A percentile compares a stretch with the other conserved stretches of the same genome.
Evolutionary conservation across 2,113 vertebrate genomes (phyloP).

Genomic region (Burhinus oedicnemus): DNA sequence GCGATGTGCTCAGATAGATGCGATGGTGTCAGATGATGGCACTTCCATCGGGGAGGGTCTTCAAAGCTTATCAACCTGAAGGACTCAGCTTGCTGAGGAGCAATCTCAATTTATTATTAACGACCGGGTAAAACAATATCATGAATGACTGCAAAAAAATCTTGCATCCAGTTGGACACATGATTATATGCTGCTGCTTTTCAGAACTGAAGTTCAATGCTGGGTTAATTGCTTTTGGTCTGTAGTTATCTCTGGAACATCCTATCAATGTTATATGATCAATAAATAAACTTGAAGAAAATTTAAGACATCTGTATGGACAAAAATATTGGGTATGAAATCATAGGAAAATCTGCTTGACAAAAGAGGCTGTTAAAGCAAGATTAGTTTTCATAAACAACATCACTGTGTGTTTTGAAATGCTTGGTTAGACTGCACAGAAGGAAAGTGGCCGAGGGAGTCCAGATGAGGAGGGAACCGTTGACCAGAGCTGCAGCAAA

Average conservation of each 20-base stretch:
- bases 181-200: background rate
- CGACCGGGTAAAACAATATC: background rate
- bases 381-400: background rate
- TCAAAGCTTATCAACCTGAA: background rate
- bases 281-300: background rate
- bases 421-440: background rate
- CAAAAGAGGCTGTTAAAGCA: background rate
- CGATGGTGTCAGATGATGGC: background rate
- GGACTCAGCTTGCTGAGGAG: background rate
- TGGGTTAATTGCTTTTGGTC: conserved; percentile 7
- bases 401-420: background rate
- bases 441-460: background rate
- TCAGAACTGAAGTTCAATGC: background rate
- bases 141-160: background rate
- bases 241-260: background rate
- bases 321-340: background rate
- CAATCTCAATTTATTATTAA: background rate
- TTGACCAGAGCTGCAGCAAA: background rate
- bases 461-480: background rate
- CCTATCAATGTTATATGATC: background rate
- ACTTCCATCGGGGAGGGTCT: background rate
- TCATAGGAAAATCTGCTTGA: background rate
- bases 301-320: background rate
- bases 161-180: accelerated
- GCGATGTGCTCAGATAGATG: background rate